phyloP scores from a whole-genome alignment of 2,113 vertebrate genomes.

The Rousettus leschenaultii region DNA sequence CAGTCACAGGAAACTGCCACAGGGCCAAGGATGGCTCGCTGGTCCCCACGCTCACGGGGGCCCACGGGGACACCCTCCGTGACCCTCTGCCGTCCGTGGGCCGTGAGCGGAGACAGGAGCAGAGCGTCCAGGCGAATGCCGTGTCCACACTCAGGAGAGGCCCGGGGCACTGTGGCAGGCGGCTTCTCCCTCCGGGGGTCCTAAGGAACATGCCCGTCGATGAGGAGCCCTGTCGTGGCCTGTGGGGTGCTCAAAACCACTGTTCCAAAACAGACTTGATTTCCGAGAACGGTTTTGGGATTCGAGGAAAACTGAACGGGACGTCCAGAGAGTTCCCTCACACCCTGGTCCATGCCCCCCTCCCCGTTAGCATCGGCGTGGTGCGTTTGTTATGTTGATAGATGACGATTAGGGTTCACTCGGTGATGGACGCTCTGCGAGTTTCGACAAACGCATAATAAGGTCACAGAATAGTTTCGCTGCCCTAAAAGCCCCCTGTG shows the following conservation, averaged over 20 bases:
- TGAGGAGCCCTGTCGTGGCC: accelerated
- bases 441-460: accelerated
- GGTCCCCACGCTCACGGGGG: accelerated
- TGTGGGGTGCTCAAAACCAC: accelerated
- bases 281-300: not conserved
- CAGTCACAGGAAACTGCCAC: not conserved
- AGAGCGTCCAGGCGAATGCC: accelerated
- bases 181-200: too few relatives aligned
- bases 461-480: accelerated
- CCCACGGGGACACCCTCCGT: not conserved
- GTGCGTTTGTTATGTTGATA: accelerated
- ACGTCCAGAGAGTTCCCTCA: not conserved
- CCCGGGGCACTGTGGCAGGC: too few relatives aligned
- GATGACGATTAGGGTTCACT: accelerated
- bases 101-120: accelerated
- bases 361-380: accelerated
- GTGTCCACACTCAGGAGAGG: not conserved
- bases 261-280: not conserved
- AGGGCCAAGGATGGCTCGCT: not conserved
- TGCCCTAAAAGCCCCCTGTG: accelerated
- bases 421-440: accelerated
- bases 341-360: accelerated
- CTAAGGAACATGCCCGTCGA: accelerated
- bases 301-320: not conserved
- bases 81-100: accelerated